phyloP scores from a whole-genome alignment of 2,888 invertebrate species.

The Aproaerema taeniolella region DNA sequence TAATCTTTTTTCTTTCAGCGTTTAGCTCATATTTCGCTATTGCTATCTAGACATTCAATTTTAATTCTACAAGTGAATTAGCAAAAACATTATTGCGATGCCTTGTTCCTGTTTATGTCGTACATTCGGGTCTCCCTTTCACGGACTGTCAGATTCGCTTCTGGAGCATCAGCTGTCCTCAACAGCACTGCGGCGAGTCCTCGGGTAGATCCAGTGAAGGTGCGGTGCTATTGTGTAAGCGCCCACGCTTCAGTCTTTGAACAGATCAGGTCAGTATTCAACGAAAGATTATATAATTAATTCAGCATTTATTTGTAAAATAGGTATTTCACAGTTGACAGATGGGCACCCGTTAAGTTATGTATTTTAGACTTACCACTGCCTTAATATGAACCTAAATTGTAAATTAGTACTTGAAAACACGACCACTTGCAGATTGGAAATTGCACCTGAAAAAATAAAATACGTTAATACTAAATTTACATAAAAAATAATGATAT shows the following conservation, averaged over 20 bases:
- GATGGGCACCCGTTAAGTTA: slow-evolving; percentile 60
- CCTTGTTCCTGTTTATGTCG: slow-evolving; percentile 2
- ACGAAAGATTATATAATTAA: slow-evolving; percentile 28
- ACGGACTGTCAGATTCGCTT: slow-evolving; percentile 34
- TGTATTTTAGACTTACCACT: slow-evolving; percentile 74
- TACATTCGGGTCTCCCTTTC: slow-evolving; percentile 32
- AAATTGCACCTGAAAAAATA: slow-evolving; percentile 63
- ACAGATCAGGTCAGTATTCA: slow-evolving; percentile 11
- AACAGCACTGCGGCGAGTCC: slow-evolving; percentile 46
- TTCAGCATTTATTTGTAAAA: slow-evolving; percentile 69
- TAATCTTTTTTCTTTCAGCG: neutral
- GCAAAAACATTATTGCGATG: slow-evolving; percentile 6
- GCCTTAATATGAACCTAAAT: slow-evolving; percentile 47
- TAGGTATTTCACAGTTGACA: slow-evolving; percentile 60
- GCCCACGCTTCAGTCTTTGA: slow-evolving; percentile 45
- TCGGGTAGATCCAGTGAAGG: slow-evolving; percentile 42
- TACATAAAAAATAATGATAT: slow-evolving; percentile 34
- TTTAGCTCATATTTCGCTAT: no score
- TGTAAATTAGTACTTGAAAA: slow-evolving; percentile 38
- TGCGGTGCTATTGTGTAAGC: slow-evolving; percentile 32
- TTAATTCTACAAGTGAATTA: no score
- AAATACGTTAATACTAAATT: slow-evolving; percentile 44
- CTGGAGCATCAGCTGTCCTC: slow-evolving; percentile 41
- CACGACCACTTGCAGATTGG: slow-evolving; percentile 29
- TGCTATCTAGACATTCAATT: no score